Base-by-base conservation (phyloP, 2,888 invertebrate species). In the Eupithecia abbreviata region DNA sequence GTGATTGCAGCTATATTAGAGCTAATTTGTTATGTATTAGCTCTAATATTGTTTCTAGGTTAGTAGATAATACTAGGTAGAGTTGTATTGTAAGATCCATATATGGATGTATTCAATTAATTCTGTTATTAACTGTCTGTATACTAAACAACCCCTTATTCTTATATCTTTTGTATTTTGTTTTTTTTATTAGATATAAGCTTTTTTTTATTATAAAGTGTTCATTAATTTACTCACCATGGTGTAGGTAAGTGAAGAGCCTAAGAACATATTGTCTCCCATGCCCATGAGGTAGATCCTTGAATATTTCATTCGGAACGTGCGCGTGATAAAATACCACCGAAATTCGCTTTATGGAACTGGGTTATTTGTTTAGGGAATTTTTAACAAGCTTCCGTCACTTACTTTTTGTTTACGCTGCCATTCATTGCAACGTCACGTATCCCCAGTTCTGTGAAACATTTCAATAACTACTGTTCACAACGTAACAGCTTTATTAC, bases 251-350 rank as follows among this genome's bases (percentile, higher is more conserved):
- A n/a, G 58, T 18, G 9, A 9, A 10, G 3, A 30, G 62, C 30
- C 30, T 12, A 62, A 12, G 12, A 62, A 62, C 18, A 62, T 10
- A 47, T 30, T 9, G 62, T 30, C 4, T 62, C 62, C 47, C 3
- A 15, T 6, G 6, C 30, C 18, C n/a, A 18, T 18, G 12, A 6
- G 18, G 18, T 13, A 47, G 47, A 47, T 47, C 72, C 70, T 65
- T 77, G 77, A 79, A 80, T 80, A 78, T 80, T 78, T 78, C 72
- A 76, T 74, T 71, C 47, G 72, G 69, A 77, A 78, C 79, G 79
- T 74, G 81, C 73, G 68, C 73, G 68, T 67, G 74, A 75, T 71
- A 74, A 79, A 78, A 81, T 79, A 71, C 55, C 70, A 51, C 67
- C 74, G 67, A 73, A 74, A 74, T 76, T 80, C 71, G 76, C 76